These are phyloP conservation scores for Tolmerus cingulatus DNA, from an alignment of 2,888 invertebrate genomes.

Conservation along the genomic window DNA sequence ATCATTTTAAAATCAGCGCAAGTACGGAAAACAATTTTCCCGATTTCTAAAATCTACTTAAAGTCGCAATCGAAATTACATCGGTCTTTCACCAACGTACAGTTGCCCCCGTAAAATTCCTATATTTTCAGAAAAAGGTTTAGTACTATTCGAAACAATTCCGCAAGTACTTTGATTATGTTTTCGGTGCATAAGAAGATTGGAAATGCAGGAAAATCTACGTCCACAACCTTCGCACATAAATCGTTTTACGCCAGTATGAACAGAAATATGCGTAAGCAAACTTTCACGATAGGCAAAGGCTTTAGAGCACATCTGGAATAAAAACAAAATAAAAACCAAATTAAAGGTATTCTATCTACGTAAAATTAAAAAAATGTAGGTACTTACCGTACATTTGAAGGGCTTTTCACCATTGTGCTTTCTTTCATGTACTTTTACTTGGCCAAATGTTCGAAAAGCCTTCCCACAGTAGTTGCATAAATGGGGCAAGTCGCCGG, in stretches of 20 bases:
- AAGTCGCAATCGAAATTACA: neutral
- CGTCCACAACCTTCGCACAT: slow-evolving; percentile 65
- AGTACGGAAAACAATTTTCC: no score
- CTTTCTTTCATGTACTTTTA: slow-evolving; percentile 60
- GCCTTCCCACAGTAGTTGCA: slow-evolving; percentile 60
- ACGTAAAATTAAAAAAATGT: neutral
- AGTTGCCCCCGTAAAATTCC: neutral
- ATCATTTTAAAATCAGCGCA: no score
- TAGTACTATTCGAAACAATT: slow-evolving; percentile 58
- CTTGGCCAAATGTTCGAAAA: slow-evolving; percentile 59
- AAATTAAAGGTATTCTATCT: neutral
- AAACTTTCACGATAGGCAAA: slow-evolving; percentile 66
- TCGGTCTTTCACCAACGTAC: slow-evolving; percentile 19
- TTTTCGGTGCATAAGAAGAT: slow-evolving; percentile 65
- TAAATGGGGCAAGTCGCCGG: slow-evolving; percentile 54
- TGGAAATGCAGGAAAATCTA: slow-evolving; percentile 66
- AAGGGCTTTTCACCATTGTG: slow-evolving; percentile 66
- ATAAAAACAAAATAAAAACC: neutral
- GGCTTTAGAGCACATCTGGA: slow-evolving; percentile 61
- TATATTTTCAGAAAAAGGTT: slow-evolving; percentile 51
- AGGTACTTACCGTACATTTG: slow-evolving; percentile 61
- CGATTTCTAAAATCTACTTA: no score
- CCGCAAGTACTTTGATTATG: slow-evolving; percentile 65
- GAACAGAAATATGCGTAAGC: slow-evolving; percentile 65
- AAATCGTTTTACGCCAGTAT: slow-evolving; percentile 66